A percentile compares a stretch with the other conserved stretches of the same genome.
Evolutionary conservation across 2,113 vertebrate genomes (phyloP).

Genomic region (Chaetodon auriga): DNA sequence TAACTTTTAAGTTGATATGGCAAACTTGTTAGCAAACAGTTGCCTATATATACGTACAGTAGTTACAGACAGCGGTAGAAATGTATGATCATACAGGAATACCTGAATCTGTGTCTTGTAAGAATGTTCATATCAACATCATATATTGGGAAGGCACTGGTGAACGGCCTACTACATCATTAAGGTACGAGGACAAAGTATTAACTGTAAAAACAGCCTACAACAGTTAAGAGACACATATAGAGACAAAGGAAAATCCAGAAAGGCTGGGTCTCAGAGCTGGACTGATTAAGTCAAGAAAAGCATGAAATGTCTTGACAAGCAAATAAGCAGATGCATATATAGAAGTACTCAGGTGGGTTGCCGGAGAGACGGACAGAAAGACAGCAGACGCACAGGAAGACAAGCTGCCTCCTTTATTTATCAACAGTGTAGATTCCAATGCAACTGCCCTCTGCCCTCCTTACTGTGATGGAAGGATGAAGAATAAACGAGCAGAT

Average conservation of each 20-base stretch:
- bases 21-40: background rate
- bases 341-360: slow-evolving; percentile 11
- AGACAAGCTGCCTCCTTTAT: slow-evolving; percentile 31
- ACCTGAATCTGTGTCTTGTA: too few relatives aligned
- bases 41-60: background rate
- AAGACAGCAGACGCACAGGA: slow-evolving; percentile 22
- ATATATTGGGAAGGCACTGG: background rate
- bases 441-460: slow-evolving; percentile 47
- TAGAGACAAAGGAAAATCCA: background rate
- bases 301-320: slow-evolving; percentile 26
- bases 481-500: slow-evolving; percentile 56
- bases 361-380: slow-evolving; percentile 16
- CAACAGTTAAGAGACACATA: background rate
- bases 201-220: background rate
- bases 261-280: background rate
- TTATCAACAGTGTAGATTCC: slow-evolving; percentile 46
- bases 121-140: too few relatives aligned
- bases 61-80: background rate
- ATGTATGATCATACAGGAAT: too few relatives aligned
- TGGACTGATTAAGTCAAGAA: slow-evolving; percentile 16
- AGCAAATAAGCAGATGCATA: slow-evolving; percentile 14
- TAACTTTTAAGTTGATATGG: background rate
- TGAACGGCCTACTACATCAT: background rate
- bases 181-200: background rate
- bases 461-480: slow-evolving; percentile 45